Evolutionary conservation across 2,888 invertebrate species (phyloP).

Genomic region (Coenonympha arcania): DNA sequence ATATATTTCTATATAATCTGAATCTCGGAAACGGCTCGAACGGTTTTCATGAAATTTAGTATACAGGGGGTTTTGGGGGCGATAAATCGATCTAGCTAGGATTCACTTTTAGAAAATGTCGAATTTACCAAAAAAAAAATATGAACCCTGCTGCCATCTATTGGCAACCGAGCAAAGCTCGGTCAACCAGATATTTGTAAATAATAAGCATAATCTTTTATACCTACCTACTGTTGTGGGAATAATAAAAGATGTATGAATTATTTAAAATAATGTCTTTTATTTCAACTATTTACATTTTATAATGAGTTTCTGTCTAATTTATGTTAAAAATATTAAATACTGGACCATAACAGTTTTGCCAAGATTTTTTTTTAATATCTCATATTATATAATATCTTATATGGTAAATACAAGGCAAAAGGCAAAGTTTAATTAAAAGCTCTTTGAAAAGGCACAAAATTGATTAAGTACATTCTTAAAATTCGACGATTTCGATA

Average conservation of each 20-base stretch:
- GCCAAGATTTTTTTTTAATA: conserved; percentile 1
- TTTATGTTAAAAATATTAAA: conserved; percentile 41
- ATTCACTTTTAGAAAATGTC: no score
- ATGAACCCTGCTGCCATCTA: no score
- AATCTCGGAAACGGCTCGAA: no score
- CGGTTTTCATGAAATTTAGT: no score
- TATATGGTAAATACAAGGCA: neutral
- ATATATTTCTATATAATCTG: no score
- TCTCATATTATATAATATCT: neutral
- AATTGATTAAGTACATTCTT: conserved; percentile 2
- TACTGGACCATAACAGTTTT: conserved; percentile 41
- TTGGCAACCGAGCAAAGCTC: no score
- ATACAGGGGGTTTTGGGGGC: no score
- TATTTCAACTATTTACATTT: conserved; percentile 58
- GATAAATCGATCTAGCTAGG: no score
- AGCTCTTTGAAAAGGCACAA: conserved; percentile 10
- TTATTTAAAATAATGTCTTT: conserved; percentile 72
- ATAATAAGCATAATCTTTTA: conserved; percentile 4
- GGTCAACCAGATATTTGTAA: no score
- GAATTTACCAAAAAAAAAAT: no score
- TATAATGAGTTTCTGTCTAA: conserved; percentile 47
- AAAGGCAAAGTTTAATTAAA: conserved; percentile 2
- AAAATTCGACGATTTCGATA: no score
- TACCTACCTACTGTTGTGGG: conserved; percentile 14
- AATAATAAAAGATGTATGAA: conserved; percentile 48